phyloP scores from a whole-genome alignment of 2,797 vertebrate genomes.

The Sus cebifrons region DNA sequence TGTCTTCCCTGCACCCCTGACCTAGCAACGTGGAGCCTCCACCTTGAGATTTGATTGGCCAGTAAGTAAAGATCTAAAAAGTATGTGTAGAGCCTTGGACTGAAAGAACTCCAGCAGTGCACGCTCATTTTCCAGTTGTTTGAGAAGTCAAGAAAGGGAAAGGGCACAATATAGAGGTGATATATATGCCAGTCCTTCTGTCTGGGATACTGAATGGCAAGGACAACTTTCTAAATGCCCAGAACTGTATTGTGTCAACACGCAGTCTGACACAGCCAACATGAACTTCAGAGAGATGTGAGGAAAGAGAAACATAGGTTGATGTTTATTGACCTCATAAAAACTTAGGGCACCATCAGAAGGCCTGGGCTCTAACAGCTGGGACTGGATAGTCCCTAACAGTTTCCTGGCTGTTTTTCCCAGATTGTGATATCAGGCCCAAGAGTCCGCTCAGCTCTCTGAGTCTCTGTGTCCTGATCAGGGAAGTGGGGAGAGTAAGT shows the following conservation, averaged over 20 bases:
- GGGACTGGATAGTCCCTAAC: neutral
- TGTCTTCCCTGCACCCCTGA: neutral
- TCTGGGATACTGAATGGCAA: neutral
- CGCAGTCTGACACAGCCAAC: neutral
- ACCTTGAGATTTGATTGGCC: neutral
- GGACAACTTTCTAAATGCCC: neutral
- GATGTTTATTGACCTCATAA: slow-evolving; percentile 19
- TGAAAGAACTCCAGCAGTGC: neutral
- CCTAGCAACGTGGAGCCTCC: neutral
- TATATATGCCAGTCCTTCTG: neutral
- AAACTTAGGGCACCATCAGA: neutral
- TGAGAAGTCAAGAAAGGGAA: neutral
- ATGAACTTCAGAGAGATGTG: neutral
- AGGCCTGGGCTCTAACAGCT: neutral
- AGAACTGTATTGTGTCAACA: neutral
- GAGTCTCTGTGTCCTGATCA: neutral
- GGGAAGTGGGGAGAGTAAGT: neutral
- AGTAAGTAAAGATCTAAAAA: slow-evolving; percentile 18
- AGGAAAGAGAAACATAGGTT: neutral
- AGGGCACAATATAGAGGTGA: neutral
- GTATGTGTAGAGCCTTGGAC: neutral
- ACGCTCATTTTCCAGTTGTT: neutral
- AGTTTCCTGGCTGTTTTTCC: neutral
- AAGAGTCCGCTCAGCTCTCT: neutral
- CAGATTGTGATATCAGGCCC: neutral